Evolutionary conservation across 1,140 invertebrate genomes (phyloP), one percentile per base, ranked within the genome.

Genomic region (Eurosta solidaginis): DNA sequence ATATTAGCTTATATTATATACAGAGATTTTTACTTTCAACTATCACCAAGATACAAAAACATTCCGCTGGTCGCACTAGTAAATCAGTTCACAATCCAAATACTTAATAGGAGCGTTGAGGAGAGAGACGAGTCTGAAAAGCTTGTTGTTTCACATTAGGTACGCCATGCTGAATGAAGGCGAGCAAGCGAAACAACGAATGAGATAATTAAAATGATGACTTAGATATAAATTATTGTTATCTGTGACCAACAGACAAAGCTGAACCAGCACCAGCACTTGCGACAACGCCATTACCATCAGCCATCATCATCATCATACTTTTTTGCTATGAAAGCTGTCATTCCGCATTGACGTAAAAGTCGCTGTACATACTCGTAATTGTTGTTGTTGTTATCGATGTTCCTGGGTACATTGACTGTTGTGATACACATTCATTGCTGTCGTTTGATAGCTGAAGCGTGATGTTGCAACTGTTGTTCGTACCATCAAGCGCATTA

Each of bases 191-290:
- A 76, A 52, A 68, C 49, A 86, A 86, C 83, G 83, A 84, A 86
- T 82, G 83, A 84, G 84, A 85, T 85, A 85, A 85, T 86, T 86
- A 86, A 86, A 86, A 86, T 86, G 85, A 86, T 86, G 85, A 86
- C 85, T 86, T 86, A 81, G 82, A 86, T 85, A 86, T 86, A 86
- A 86, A 86, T 86, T 86, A 83, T 82, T 80, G 85, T 86, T 86
- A 86, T 86, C 85, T 86, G 81, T 85, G 85, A 86, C 85, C 85
- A 86, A 83, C 85, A 86, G 85, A 36, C 76, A 49, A 14, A 45
- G 22, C 52, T 27, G 54, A 12, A 25, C 59, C 59, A 68, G n/a
- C n/a, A n/a, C n/a, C n/a, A n/a, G n/a, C n/a, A n/a, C n/a, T 75
- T 36, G 42, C 75, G 14, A 75, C 25, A 29, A 45, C 42, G 29